Percentiles rank a stretch among this genome's conserved stretches.
Evolutionary conservation across 2,797 vertebrate species (phyloP).

Genomic region (Sus cebifrons): DNA sequence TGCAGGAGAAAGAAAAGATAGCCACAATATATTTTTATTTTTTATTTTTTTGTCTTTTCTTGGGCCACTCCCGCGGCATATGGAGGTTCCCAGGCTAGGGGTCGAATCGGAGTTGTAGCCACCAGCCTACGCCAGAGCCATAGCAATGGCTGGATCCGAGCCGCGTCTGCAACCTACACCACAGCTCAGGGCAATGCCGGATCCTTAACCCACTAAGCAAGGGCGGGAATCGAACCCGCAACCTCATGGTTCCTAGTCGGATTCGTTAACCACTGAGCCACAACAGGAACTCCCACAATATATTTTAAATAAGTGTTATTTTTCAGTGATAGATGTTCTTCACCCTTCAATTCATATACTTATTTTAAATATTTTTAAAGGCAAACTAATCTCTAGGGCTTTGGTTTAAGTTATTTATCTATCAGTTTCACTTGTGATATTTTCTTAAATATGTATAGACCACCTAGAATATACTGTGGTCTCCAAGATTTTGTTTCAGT

Average conservation of each 20-base stretch:
- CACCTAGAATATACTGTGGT: neutral
- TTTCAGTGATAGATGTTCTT: neutral
- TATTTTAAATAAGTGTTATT: slow-evolving; percentile 3
- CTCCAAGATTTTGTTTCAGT: slow-evolving; percentile 45
- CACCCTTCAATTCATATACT: neutral
- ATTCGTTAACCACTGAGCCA: no score
- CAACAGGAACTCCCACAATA: neutral
- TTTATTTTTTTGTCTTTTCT: no score
- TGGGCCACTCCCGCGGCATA: no score
- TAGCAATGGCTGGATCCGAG: no score
- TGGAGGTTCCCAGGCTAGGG: no score
- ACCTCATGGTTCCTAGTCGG: no score
- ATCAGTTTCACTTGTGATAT: neutral
- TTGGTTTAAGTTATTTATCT: neutral
- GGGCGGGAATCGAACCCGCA: no score
- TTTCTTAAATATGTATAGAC: neutral
- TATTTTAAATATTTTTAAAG: slow-evolving; percentile 31
- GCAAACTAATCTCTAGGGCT: neutral
- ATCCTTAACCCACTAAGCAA: no score
- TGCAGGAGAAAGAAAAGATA: neutral
- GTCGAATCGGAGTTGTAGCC: no score
- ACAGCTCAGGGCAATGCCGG: no score
- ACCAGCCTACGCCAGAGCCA: no score
- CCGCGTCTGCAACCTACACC: no score
- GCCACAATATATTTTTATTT: neutral